Conservation (phyloP, 2,797 vertebrate genomes). For the Gallinago stenura region DNA sequence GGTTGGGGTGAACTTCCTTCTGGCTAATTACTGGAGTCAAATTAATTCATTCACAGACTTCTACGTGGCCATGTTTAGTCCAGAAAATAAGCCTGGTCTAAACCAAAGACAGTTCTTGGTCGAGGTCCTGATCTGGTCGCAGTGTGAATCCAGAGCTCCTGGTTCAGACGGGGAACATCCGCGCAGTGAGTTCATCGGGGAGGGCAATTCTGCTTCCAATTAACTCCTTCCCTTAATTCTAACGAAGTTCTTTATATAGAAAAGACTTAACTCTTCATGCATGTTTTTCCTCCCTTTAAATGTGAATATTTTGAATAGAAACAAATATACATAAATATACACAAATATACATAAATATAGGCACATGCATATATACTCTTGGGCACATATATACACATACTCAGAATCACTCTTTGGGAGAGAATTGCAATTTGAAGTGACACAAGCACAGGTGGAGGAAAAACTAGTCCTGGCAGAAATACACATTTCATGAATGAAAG, state of each 20-base stretch:
- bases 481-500: fast-evolving
- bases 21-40: not conserved
- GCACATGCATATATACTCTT: fast-evolving
- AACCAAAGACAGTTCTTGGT: not conserved
- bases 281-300: not conserved
- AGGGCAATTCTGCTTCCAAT: not conserved
- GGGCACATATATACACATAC: not conserved
- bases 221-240: not conserved
- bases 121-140: fast-evolving
- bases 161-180: fast-evolving
- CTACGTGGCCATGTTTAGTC: not conserved
- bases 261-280: not conserved
- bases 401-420: not conserved
- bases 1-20: not conserved
- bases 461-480: not conserved
- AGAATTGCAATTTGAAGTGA: not conserved
- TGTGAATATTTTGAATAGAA: not conserved
- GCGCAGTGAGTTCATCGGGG: fast-evolving
- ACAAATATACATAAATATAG: fast-evolving
- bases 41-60: not conserved
- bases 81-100: not conserved
- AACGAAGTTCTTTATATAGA: not conserved
- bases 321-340: not conserved
- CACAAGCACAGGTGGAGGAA: not conserved
- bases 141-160: fast-evolving